Conservation (phyloP, 2,797 vertebrate genomes). For the Leptodactylus fallax region DNA sequence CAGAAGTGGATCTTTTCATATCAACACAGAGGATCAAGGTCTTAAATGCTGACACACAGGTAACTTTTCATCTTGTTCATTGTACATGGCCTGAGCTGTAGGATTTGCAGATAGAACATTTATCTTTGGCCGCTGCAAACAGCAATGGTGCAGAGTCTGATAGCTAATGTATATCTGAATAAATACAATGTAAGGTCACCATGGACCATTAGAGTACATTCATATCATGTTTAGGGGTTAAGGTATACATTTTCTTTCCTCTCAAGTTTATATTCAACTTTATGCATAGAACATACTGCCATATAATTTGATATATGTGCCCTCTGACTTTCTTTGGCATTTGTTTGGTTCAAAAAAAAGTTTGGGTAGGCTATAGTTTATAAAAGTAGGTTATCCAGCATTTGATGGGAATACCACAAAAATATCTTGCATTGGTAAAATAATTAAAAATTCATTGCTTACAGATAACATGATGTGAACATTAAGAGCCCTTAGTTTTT, state of each 20-base stretch:
- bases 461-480: no score
- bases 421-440: no score
- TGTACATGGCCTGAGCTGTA: not conserved
- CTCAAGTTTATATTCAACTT: not conserved
- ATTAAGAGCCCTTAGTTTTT: no score
- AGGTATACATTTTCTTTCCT: not conserved
- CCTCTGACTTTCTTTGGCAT: no score
- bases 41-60: constrained; percentile 97
- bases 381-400: no score
- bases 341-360: no score
- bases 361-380: no score
- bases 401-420: no score
- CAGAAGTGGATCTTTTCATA: constrained; percentile 98
- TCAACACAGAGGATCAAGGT: constrained; percentile 99
- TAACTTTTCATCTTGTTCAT: constrained; percentile 65
- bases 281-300: no score
- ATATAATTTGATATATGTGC: no score
- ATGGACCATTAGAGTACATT: not conserved
- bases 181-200: not conserved
- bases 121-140: not conserved
- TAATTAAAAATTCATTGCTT: no score
- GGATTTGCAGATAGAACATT: not conserved
- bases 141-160: not conserved
- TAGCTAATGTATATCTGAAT: not conserved
- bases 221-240: not conserved